Evolutionary conservation across 2,797 vertebrate genomes (phyloP), one percentile per base, ranked within the genome.

Genomic region (Alauda arvensis): DNA sequence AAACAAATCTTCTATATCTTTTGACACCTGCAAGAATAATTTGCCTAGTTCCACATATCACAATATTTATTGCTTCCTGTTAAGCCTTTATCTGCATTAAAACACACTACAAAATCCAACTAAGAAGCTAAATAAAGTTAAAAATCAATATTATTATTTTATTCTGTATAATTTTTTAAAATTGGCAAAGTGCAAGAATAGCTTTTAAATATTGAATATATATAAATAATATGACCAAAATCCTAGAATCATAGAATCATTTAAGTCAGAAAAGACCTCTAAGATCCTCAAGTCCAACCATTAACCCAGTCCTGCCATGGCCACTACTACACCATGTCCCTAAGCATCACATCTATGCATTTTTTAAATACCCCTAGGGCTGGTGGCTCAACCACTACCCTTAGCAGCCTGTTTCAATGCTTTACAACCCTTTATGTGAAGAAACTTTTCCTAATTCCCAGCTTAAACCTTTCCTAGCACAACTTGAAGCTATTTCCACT

Each of bases 41-140:
- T 77, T 91, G 1, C 56, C 74, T 75, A 5, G 13, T 67, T 90
- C 19, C 40, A 83, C 31, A 48, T 17, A 34, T 17, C 14, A 18
- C 18, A 91, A 37, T 56, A 55, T 89, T 81, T 92, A 37, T 51
- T 53, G 59, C 53, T 57, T 49, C 39, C 24, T 70, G 16, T 86
- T 89, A 90, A 91, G 40, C 31, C 75, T 92, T 93, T 25, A 28
- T 72, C 31, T 87, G 49, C 55, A 55, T 69, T 65, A 91, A 95
- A 92, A 91, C 20, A 62, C 8, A 55, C 29, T 53, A 46, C 26
- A 37, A 56, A 92, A 89, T 66, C 23, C 56, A 76, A 26, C 48
- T 63, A 81, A 75, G 49, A 89, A 29, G 39, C 19, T 66, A 70
- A 62, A 60, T 40, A 51, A 17, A 55, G 9, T 39, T 74, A 78